These are phyloP conservation scores for Eulemur mongoz DNA, from an alignment of 2,797 vertebrate genomes.

Conservation along the genomic window DNA sequence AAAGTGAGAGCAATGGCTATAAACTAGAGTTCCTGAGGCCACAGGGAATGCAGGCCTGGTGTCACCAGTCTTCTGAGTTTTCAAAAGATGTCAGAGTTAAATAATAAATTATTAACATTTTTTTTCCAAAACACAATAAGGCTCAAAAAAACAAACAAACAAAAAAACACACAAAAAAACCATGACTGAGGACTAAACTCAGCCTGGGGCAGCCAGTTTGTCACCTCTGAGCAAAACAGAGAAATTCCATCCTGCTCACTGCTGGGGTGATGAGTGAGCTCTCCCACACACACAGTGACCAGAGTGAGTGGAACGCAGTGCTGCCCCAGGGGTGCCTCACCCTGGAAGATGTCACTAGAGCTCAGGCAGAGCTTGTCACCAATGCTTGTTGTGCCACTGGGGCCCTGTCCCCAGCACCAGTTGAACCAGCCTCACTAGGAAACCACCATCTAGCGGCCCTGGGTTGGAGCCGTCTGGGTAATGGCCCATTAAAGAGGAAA, in stretches of 20 bases:
- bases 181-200: not conserved
- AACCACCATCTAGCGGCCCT: not conserved
- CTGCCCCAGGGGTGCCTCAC: not conserved
- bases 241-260: not conserved
- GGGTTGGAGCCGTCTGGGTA: not conserved
- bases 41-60: no score
- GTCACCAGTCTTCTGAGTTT: not conserved
- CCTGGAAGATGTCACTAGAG: not conserved
- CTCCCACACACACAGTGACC: not conserved
- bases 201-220: not conserved
- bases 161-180: not conserved
- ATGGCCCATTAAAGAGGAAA: not conserved
- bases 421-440: conserved; percentile 19
- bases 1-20: not conserved
- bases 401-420: not conserved
- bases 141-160: not conserved
- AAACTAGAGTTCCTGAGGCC: not conserved
- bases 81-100: conserved; percentile 2
- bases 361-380: not conserved
- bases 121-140: not conserved
- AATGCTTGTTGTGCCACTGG: not conserved
- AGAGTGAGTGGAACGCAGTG: not conserved
- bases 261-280: not conserved
- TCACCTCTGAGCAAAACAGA: not conserved
- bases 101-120: not conserved